A percentile compares a stretch with the other conserved stretches of the same genome.
These are phyloP conservation scores for Oxyruncus cristatus DNA, from an alignment of 2,113 vertebrate genomes.

Conservation along the genomic window DNA sequence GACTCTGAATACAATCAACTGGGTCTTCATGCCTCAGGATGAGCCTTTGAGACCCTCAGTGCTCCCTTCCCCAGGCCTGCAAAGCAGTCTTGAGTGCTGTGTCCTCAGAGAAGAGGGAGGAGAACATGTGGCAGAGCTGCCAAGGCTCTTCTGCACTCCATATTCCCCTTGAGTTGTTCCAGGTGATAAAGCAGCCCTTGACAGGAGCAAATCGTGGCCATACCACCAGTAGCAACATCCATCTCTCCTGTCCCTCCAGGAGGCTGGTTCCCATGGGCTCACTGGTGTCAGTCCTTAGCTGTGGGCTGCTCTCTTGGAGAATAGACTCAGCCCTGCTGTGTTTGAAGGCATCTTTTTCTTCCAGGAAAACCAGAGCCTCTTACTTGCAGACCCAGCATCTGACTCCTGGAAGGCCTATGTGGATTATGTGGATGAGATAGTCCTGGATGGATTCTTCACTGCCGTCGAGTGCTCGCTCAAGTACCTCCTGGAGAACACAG, in stretches of 20 bases:
- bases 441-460: conserved; percentile 87
- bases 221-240: not conserved
- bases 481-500: conserved; percentile 90
- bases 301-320: not conserved
- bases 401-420: conserved; percentile 85
- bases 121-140: not conserved
- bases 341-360: not conserved
- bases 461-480: conserved; percentile 86
- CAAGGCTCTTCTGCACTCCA: not conserved
- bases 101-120: not conserved
- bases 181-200: not conserved
- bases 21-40: not conserved
- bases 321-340: not conserved
- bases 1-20: not conserved
- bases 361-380: conserved; percentile 85
- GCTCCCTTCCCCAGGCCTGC: not conserved
- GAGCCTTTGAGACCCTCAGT: not conserved
- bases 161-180: not conserved
- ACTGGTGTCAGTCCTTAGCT: not conserved
- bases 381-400: conserved; percentile 78
- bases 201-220: fast-evolving
- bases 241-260: fast-evolving
- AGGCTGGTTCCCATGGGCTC: not conserved
- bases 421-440: conserved; percentile 86
- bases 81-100: not conserved